phyloP scores from a whole-genome alignment of 1,140 invertebrate species.

The Sarcophaga peregrina region DNA sequence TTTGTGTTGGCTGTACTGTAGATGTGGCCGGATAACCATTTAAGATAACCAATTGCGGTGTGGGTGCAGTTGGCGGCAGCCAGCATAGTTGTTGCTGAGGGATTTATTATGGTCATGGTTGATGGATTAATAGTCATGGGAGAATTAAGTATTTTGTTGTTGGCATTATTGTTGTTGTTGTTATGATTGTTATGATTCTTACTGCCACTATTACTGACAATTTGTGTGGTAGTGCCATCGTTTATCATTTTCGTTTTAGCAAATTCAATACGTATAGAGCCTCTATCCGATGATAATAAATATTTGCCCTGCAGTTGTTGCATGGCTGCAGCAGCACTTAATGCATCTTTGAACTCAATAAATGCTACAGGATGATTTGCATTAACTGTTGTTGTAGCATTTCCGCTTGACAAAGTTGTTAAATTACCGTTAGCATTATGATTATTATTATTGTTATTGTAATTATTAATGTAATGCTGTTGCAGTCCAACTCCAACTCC shows the following conservation, averaged over 20 bases:
- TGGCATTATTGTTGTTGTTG: conserved; percentile 47
- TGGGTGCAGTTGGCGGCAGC: neutral
- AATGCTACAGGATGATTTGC: conserved; percentile 82
- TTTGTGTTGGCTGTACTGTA: neutral
- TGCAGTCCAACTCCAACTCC: conserved; percentile 8
- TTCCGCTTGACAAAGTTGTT: conserved; percentile 14
- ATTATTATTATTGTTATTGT: conserved; percentile 28
- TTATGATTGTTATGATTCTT: conserved; percentile 40
- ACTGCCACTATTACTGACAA: neutral
- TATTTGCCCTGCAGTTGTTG: conserved; percentile 92
- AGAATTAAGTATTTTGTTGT: neutral
- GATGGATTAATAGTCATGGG: conserved; percentile 1
- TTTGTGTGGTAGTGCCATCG: conserved; percentile 46
- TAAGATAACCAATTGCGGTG: conserved; percentile 52
- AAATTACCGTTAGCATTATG: conserved; percentile 32
- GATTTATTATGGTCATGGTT: conserved; percentile 42
- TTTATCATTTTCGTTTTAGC: conserved; percentile 94
- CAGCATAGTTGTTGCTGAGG: neutral
- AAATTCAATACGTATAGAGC: conserved; percentile 97
- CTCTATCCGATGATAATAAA: conserved; percentile 92
- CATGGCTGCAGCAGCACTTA: conserved; percentile 90
- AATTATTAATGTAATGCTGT: conserved; percentile 35
- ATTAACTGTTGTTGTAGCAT: conserved; percentile 31
- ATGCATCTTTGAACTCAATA: conserved; percentile 94
- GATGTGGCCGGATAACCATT: conserved; percentile 49